These are phyloP conservation scores for Microplitis demolitor DNA, from an alignment of 1,140 invertebrate species.

Conservation along the genomic window DNA sequence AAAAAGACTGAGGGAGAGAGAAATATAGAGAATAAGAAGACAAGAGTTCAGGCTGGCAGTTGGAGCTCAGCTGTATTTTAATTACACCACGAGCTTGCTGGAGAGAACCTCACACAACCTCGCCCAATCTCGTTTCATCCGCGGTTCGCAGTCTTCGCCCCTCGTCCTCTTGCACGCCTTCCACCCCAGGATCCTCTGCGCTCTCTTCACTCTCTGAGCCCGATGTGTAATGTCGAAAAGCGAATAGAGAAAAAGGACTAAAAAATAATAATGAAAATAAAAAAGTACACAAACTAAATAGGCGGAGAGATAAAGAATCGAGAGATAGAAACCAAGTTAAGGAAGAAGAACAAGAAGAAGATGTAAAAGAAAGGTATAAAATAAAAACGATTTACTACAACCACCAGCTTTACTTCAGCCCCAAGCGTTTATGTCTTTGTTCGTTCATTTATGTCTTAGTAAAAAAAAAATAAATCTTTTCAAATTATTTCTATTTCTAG, in stretches of 20 bases:
- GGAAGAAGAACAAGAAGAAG: not conserved
- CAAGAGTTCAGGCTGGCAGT: conserved; percentile 37
- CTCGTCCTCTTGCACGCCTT: conserved; percentile 25
- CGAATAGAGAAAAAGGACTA: conserved; percentile 32
- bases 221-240: conserved; percentile 27
- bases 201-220: not conserved
- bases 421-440: conserved; percentile 36
- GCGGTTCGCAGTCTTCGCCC: not conserved
- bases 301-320: conserved; percentile 14
- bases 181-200: conserved; percentile 22
- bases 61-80: conserved; percentile 60
- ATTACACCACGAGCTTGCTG: conserved; percentile 48
- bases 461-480: not conserved
- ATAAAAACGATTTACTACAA: conserved; percentile 41
- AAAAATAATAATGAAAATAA: conserved; percentile 36
- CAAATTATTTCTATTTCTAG: conserved; percentile 23
- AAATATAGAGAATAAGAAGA: conserved; percentile 9
- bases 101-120: conserved; percentile 46
- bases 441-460: conserved; percentile 36
- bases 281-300: conserved; percentile 19
- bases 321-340: conserved; percentile 3
- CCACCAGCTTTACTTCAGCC: conserved; percentile 41
- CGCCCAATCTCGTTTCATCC: conserved; percentile 40
- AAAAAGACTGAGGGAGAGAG: not conserved
- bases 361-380: conserved; percentile 20